Percentiles rank a stretch among this genome's conserved stretches.
phyloP scores from a whole-genome alignment of 2,797 vertebrate species.

The Rhyacichthys aspro region DNA sequence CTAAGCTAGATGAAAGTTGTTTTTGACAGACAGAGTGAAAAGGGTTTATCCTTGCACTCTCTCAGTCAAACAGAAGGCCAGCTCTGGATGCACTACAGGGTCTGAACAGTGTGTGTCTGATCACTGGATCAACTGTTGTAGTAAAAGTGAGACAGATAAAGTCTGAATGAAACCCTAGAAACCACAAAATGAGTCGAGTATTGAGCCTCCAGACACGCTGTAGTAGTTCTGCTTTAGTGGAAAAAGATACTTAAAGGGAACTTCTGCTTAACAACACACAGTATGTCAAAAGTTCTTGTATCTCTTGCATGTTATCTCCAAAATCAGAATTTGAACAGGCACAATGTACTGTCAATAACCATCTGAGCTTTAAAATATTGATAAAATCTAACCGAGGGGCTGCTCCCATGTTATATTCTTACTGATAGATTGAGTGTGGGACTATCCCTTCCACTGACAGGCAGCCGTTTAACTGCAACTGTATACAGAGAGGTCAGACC shows the following conservation, averaged over 20 bases:
- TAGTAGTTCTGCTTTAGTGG: background rate
- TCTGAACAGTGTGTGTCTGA: background rate
- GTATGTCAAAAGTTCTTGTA: background rate
- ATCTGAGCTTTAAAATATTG: background rate
- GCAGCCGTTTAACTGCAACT: conserved; percentile 17
- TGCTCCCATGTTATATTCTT: background rate
- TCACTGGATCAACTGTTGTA: conserved; percentile 8
- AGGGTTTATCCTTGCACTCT: no score
- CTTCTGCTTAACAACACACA: background rate
- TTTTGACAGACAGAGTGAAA: no score
- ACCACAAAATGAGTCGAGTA: conserved; percentile 17
- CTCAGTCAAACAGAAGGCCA: no score
- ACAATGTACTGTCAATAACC: no score
- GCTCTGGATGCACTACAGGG: background rate
- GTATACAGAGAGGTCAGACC: conserved; percentile 17
- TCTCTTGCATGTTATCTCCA: no score
- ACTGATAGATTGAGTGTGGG: conserved; percentile 1
- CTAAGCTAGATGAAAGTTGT: no score
- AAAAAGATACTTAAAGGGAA: background rate
- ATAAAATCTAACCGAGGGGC: no score
- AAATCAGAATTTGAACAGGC: no score
- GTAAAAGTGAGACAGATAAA: conserved; percentile 14
- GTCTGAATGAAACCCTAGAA: conserved; percentile 16
- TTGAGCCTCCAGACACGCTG: conserved; percentile 9
- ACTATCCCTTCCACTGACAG: conserved; percentile 2